These are phyloP conservation scores for Pangasius mekongensis DNA, from an alignment of 2,797 vertebrate genomes.

Conservation along the genomic window DNA sequence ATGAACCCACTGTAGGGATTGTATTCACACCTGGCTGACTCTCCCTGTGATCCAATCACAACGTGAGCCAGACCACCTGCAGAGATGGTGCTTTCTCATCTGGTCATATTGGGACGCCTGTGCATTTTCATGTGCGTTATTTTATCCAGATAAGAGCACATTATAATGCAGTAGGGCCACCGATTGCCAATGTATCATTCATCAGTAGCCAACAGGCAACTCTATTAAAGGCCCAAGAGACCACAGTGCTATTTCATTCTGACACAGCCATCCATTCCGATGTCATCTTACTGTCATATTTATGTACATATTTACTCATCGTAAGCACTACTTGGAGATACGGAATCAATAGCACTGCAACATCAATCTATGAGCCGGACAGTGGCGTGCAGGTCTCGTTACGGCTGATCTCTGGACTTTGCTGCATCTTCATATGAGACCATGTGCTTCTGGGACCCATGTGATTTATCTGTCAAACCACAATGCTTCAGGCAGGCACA, in stretches of 20 bases:
- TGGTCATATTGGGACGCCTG: background rate
- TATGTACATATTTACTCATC: slow-evolving; percentile 56
- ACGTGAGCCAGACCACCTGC: background rate
- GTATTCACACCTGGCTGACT: background rate
- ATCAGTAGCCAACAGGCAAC: slow-evolving; percentile 42
- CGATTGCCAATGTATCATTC: slow-evolving; percentile 39
- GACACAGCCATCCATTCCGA: slow-evolving; percentile 42
- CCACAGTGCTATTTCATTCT: slow-evolving; percentile 29
- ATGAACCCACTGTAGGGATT: slow-evolving; percentile 6
- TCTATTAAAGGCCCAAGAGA: slow-evolving; percentile 28
- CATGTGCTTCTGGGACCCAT: background rate
- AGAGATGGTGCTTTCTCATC: background rate
- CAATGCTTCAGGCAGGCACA: background rate
- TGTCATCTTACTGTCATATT: slow-evolving; percentile 53
- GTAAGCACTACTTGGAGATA: slow-evolving; percentile 48
- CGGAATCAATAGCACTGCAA: slow-evolving; percentile 51
- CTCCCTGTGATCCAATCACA: background rate
- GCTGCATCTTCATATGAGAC: background rate
- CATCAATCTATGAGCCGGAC: slow-evolving; percentile 39
- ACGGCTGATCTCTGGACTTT: slow-evolving; percentile 20
- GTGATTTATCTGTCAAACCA: slow-evolving; percentile 30
- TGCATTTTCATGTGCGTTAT: background rate
- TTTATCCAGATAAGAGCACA: background rate
- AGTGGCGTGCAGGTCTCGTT: slow-evolving; percentile 8
- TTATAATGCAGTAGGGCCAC: slow-evolving; percentile 8